Conservation (phyloP, 2,888 invertebrate genomes). For the Anthoptus insignis region DNA sequence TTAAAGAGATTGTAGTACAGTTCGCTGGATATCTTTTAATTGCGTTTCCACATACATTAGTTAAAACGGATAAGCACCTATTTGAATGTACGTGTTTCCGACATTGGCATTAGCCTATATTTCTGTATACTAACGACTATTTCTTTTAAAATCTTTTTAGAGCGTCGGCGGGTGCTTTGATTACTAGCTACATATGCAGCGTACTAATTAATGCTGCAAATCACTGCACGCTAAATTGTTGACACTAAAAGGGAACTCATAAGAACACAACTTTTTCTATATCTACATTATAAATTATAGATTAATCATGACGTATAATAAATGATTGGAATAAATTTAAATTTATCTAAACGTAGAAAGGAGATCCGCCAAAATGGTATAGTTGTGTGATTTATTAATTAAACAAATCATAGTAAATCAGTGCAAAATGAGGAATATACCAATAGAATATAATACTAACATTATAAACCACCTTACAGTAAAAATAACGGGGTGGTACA, state of each 20-base stretch:
- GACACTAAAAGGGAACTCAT: background rate
- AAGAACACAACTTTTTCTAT: too few relatives aligned
- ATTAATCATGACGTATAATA: too few relatives aligned
- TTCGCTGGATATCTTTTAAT: background rate
- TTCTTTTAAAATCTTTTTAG: slow-evolving; percentile 30
- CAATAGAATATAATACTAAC: too few relatives aligned
- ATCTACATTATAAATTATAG: too few relatives aligned
- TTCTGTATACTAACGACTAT: slow-evolving; percentile 20
- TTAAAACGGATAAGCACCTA: slow-evolving; percentile 7
- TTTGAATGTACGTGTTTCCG: slow-evolving; percentile 18
- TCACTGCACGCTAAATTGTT: slow-evolving; percentile 8
- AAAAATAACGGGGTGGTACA: too few relatives aligned
- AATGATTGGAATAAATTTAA: too few relatives aligned
- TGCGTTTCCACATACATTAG: background rate
- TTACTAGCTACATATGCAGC: slow-evolving; percentile 11
- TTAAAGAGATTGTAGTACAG: slow-evolving; percentile 1
- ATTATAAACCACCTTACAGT: too few relatives aligned
- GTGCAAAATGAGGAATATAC: too few relatives aligned
- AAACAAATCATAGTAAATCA: too few relatives aligned
- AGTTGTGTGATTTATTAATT: too few relatives aligned
- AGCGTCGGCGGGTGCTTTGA: slow-evolving; percentile 16
- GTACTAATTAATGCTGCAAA: slow-evolving; percentile 29
- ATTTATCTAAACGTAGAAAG: too few relatives aligned
- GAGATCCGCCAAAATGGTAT: too few relatives aligned
- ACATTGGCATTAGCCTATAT: slow-evolving; percentile 29